A percentile compares a stretch with the other conserved stretches of the same genome.
phyloP scores from a whole-genome alignment of 2,888 invertebrate genomes.

The Ptilodon capucinus region DNA sequence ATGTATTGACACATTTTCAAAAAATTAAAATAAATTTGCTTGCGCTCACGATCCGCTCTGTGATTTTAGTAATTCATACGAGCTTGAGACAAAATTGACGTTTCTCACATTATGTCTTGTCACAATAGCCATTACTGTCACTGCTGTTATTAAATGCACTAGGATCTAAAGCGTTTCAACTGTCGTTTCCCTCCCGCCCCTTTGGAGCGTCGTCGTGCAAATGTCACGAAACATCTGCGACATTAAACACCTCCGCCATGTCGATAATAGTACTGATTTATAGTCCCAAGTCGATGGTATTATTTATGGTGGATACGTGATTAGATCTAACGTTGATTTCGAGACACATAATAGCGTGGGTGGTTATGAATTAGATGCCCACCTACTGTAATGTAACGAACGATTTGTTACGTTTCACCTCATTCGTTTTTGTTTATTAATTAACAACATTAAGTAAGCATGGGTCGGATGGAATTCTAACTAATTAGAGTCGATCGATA shows the following conservation, averaged over 20 bases:
- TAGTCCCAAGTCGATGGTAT: slow-evolving; percentile 32
- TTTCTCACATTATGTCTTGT: too few species aligned
- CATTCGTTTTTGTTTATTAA: too few species aligned
- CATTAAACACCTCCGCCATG: slow-evolving; percentile 16
- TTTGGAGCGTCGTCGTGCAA: slow-evolving; percentile 5
- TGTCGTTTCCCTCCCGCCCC: neutral
- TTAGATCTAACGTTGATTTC: slow-evolving; percentile 15
- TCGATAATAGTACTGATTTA: slow-evolving; percentile 38
- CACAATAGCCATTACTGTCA: too few species aligned
- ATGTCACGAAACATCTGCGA: slow-evolving; percentile 24
- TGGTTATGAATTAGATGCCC: slow-evolving; percentile 7
- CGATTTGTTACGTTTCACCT: neutral
- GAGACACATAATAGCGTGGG: slow-evolving; percentile 6
- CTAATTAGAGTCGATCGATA: too few species aligned
- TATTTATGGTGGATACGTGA: slow-evolving; percentile 35
- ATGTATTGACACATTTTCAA: too few species aligned
- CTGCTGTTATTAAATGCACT: too few species aligned
- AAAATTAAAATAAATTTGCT: too few species aligned
- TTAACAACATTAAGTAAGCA: too few species aligned
- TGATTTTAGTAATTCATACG: too few species aligned
- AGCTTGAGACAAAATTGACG: too few species aligned
- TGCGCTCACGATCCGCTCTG: too few species aligned
- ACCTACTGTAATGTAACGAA: neutral
- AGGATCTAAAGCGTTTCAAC: neutral
- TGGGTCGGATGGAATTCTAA: too few species aligned